These are phyloP conservation scores for Mustela erminea DNA, from an alignment of 2,797 vertebrate genomes.

Conservation along the genomic window DNA sequence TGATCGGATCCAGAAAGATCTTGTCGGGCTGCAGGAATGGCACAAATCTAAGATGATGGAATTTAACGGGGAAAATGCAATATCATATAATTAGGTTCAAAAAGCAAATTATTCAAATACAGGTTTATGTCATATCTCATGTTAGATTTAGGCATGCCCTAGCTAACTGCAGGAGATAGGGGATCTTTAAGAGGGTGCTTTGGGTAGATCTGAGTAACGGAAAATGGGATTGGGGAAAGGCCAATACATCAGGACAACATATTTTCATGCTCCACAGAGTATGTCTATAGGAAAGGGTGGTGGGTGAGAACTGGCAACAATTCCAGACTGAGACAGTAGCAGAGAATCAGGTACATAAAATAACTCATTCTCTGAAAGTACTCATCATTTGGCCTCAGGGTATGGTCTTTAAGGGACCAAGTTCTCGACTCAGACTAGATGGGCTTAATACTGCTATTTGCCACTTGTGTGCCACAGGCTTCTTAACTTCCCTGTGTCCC, in stretches of 20 bases:
- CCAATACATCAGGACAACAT: rapidly evolving
- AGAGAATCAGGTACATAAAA: not conserved
- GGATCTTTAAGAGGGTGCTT: not conserved
- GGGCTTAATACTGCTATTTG: not conserved
- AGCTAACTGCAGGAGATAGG: not conserved
- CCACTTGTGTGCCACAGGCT: not conserved
- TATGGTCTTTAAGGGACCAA: not conserved
- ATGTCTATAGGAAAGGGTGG: not conserved
- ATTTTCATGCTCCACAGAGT: not conserved
- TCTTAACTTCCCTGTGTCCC: not conserved
- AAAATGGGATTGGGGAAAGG: not conserved
- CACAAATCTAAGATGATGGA: conserved; percentile 63
- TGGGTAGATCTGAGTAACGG: not conserved
- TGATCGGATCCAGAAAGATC: conserved; percentile 70
- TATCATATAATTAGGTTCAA: conserved; percentile 71
- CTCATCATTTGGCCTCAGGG: not conserved
- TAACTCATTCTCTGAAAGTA: not conserved
- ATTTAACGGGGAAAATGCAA: conserved; percentile 38
- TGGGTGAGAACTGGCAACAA: not conserved
- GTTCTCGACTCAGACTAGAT: not conserved
- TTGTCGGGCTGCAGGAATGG: conserved; percentile 56
- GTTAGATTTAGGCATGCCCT: not conserved
- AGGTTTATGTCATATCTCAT: conserved; percentile 20
- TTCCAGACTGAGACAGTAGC: not conserved
- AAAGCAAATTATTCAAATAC: conserved; percentile 71